Evolutionary conservation across 2,888 invertebrate species (phyloP).

Genomic region (Cataglyphis altisquamis): DNA sequence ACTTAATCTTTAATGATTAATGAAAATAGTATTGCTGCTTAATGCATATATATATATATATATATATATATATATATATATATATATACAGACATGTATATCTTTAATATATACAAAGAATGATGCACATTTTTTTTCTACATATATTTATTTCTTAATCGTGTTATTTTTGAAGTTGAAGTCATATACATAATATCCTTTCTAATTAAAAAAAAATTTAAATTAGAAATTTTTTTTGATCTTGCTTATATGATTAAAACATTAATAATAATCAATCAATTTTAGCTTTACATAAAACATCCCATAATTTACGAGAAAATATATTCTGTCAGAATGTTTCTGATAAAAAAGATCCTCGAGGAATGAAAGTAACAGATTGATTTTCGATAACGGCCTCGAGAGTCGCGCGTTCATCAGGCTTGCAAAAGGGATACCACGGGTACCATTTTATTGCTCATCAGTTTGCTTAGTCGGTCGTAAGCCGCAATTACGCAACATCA

Average conservation of each 20-base stretch:
- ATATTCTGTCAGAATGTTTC: conserved; percentile 24
- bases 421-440: conserved; percentile 10
- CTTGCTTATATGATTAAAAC: not conserved
- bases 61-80: no score
- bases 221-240: not conserved
- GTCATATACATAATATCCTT: not conserved
- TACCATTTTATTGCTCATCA: conserved; percentile 69
- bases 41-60: not conserved
- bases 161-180: not conserved
- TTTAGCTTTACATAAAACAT: not conserved
- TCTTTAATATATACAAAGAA: not conserved
- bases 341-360: not conserved
- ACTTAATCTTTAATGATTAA: conserved; percentile 11
- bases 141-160: not conserved
- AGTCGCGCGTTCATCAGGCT: conserved; percentile 29
- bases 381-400: conserved; percentile 33
- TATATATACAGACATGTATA: not conserved
- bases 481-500: conserved; percentile 73
- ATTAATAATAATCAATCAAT: not conserved
- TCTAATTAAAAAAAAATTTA: not conserved
- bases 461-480: conserved; percentile 69
- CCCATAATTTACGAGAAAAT: conserved; percentile 74
- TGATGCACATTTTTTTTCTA: not conserved
- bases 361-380: not conserved
- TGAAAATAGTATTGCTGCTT: not conserved